A percentile compares a stretch with the other conserved stretches of the same genome.
Conservation (phyloP, 2,113 vertebrate genomes). For the Ochotona princeps region DNA sequence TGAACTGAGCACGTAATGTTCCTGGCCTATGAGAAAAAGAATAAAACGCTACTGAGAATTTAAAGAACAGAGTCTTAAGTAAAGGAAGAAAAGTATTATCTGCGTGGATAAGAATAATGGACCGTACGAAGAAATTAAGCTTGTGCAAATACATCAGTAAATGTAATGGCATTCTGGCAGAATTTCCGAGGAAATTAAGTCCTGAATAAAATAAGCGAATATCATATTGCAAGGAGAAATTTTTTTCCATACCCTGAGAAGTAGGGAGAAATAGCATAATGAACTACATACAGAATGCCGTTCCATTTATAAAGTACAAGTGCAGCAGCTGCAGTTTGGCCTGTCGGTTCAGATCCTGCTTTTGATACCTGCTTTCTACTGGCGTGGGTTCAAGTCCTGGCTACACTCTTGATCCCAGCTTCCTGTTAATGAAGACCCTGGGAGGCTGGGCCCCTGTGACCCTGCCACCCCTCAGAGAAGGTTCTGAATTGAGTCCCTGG, state of each 20-base stretch:
- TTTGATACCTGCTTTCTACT: no score
- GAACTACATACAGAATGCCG: neutral
- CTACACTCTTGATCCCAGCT: no score
- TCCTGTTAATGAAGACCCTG: no score
- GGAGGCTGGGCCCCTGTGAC: no score
- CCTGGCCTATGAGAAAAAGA: neutral
- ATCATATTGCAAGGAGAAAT: neutral
- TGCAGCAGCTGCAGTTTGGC: neutral
- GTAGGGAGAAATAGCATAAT: neutral
- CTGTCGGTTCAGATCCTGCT: no score
- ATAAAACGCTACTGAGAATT: neutral
- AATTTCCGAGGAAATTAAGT: neutral
- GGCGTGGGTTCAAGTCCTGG: no score
- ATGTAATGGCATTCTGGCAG: neutral
- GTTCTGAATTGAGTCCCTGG: no score
- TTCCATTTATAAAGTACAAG: slow-evolving; percentile 14
- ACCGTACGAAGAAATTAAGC: neutral
- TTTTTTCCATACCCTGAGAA: slow-evolving; percentile 28
- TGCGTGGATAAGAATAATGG: neutral
- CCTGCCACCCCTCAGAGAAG: no score
- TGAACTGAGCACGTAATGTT: neutral
- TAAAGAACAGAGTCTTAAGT: neutral
- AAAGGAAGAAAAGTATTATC: neutral
- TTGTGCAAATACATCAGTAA: neutral
- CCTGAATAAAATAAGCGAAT: slow-evolving; percentile 2